A percentile compares a stretch with the other conserved stretches of the same genome.
Conservation (phyloP, 2,113 vertebrate genomes). For the Saguinus imperator region DNA sequence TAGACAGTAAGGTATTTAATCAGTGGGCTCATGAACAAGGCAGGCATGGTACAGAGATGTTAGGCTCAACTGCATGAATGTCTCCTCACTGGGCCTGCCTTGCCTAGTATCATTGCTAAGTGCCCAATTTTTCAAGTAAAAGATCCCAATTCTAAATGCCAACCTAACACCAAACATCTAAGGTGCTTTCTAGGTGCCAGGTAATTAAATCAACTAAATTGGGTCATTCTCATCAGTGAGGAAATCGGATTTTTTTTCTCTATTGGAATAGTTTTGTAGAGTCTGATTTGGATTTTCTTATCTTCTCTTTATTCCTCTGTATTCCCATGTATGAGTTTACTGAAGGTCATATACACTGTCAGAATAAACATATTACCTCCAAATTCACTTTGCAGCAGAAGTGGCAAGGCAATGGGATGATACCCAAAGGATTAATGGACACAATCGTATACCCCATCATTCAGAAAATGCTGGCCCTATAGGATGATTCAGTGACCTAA, state of each 20-base stretch:
- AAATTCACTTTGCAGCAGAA: slow-evolving; percentile 5
- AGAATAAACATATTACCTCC: background rate
- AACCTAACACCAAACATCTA: background rate
- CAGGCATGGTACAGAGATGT: background rate
- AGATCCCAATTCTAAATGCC: background rate
- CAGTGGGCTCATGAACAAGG: background rate
- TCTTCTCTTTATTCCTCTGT: background rate
- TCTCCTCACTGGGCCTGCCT: background rate
- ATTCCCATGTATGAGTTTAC: background rate
- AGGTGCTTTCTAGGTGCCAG: background rate
- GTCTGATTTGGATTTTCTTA: background rate
- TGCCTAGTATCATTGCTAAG: background rate
- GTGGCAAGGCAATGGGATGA: background rate
- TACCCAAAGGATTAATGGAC: slow-evolving; percentile 5
- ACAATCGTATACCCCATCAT: background rate
- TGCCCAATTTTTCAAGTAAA: background rate
- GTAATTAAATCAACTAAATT: background rate
- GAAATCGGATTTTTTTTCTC: background rate
- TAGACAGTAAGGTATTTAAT: background rate
- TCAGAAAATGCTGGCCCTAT: slow-evolving; percentile 33
- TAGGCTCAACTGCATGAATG: background rate
- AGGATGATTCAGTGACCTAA: slow-evolving; percentile 50
- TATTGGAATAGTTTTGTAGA: background rate
- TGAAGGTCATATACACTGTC: background rate
- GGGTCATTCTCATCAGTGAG: background rate